Base-by-base conservation (phyloP, 2,113 vertebrate species). In the Sitta europaea region DNA sequence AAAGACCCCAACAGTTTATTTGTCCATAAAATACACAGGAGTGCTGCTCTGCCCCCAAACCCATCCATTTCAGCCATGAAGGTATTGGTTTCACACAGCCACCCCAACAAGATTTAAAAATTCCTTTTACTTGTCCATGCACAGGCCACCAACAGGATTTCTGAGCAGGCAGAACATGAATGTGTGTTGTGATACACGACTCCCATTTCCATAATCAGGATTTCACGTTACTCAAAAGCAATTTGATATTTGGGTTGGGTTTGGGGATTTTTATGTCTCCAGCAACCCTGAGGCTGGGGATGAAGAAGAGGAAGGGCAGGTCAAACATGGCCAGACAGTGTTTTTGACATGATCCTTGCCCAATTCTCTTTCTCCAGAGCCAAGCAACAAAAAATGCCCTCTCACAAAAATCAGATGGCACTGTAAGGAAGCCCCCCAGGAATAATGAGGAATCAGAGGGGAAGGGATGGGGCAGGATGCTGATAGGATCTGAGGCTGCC, bases 161-260 rank as follows among this genome's bases (percentile, higher is more conserved):
- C 62, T 62, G 67, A 59, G 68, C 47, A 54, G 78, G 62, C 42
- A 67, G n/a, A 35, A 71, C 40, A 54, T 11, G 67, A 92, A 42
- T 31, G 9, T 10, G 21, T 12, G 23, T 5, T 79, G 59, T 38
- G 28, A 59, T 9, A 28, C 35, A 40, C n/a, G 1, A 74, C 14
- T 33, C 66, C 33, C 28, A 35, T 90, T 80, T 93, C 90, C 92
- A 84, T 92, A 92, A 94, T 94, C 50, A 28, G 47, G 45, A 81
- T 90, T 95, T 86, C 72, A 74, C 10, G 3, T 85, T 58, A 24
- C 55, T 82, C 82, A 62, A 38, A 54, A 80, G 55, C 79, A 31
- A 61, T 74, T 58, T 61, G 65, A 40, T 43, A 13, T 48, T n/a
- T 57, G 22, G 9, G 10, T 4, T 22, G 28, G 3, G 5, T 38